Percentiles rank a stretch among this genome's conserved stretches.
Conservation (phyloP, 2,113 vertebrate genomes). For the Stomatorhinus ivindoensis region DNA sequence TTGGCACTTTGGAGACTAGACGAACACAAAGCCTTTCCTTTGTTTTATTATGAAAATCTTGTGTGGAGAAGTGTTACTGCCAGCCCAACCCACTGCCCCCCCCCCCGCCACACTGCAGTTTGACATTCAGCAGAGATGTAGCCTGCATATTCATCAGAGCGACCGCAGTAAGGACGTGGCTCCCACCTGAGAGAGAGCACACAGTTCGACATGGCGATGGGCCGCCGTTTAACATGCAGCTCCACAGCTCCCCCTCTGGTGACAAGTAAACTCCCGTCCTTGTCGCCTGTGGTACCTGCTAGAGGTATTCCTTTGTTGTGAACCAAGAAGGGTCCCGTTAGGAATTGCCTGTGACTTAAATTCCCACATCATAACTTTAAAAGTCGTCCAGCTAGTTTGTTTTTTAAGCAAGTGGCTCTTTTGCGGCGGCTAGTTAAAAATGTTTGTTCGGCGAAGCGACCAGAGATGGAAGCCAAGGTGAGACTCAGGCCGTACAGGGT, state of each 20-base stretch:
- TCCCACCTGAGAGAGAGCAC: constrained; percentile 1
- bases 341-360: background rate
- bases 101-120: background rate
- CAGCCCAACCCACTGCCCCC: background rate
- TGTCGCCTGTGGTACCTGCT: background rate
- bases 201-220: background rate
- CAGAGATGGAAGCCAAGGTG: background rate
- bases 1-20: constrained; percentile 9
- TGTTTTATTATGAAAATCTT: constrained; percentile 15
- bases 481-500: background rate
- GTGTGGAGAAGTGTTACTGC: background rate
- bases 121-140: constrained; percentile 13
- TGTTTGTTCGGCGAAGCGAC: background rate
- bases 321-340: background rate
- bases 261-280: background rate
- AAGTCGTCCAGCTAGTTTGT: background rate
- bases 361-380: background rate
- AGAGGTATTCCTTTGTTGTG: background rate
- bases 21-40: constrained; percentile 2
- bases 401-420: background rate
- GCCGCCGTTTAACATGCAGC: background rate
- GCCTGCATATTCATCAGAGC: constrained; percentile 12
- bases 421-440: background rate
- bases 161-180: background rate
- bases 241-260: background rate